Base-by-base conservation (phyloP, 1,140 invertebrate species). In the Medauroidea extradentata region DNA sequence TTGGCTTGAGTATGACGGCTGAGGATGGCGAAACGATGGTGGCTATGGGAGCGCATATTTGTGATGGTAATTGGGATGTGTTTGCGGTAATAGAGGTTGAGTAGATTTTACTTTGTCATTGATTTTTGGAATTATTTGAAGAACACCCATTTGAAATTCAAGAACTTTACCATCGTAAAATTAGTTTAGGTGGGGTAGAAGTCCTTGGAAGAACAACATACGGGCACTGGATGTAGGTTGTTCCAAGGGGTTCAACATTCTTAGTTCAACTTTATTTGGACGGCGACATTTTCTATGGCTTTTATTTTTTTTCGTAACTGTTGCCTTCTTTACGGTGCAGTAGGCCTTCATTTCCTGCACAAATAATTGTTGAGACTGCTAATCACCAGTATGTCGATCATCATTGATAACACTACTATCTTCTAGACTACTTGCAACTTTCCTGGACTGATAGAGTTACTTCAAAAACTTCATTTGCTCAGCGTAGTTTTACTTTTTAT, bases 401-500 rank as follows among this genome's bases (percentile, higher is more conserved):
- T 34, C 29, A 34, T 34, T 34, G 29, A 34, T 34, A 34, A 34
- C 4, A 34, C 29, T 34, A 34, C 29, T 34, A 34, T 34, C 29
- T 34, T 34, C 11, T 34, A 34, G 11, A 34, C 29, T 34, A 7
- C 11, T 11, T 34, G 29, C 29, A 34, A 34, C 29, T 34, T 34
- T 11, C 29, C 29, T 34, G 29, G 11, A 34, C 29, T 34, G 29
- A 34, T 7, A 34, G 11, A 34, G 29, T 34, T 34, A 7, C 4
- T 34, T 34, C 29, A 34, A 34, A 34, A 34, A 34, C 29, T 34
- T 4, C 29, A 34, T 34, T 34, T 34, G 29, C 5, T 61, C 54
- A 53, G 25, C 41, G 48, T 63, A 63, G 13, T 60, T 41, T 27
- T 63, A 63, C 41, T 61, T 61, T 50, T 58, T 57, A 24, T 48